A percentile compares a stretch with the other conserved stretches of the same genome.
Evolutionary conservation across 2,797 vertebrate genomes (phyloP).

Genomic region (Sebastes goodei): DNA sequence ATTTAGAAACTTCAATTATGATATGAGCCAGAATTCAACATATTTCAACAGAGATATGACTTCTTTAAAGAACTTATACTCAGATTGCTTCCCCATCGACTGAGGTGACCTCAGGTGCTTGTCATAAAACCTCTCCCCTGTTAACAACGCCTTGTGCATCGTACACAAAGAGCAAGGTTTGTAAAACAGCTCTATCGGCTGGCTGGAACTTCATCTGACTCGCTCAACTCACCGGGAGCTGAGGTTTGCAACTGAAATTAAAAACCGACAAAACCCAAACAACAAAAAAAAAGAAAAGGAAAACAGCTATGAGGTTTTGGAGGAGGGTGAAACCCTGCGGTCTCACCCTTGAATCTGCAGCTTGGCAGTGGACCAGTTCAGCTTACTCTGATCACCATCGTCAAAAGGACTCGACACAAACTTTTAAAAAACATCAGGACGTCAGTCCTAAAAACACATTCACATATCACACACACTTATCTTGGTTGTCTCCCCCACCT

Average conservation of each 20-base stretch:
- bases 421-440: slow-evolving; percentile 86
- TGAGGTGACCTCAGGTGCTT: slow-evolving; percentile 76
- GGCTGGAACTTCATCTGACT: slow-evolving; percentile 66
- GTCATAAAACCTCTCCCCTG: slow-evolving; percentile 66
- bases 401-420: slow-evolving; percentile 83
- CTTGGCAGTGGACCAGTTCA: slow-evolving; percentile 85
- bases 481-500: slow-evolving; percentile 79
- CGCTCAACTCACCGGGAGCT: slow-evolving; percentile 77
- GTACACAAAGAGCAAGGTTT: slow-evolving; percentile 70
- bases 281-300: slow-evolving; percentile 36
- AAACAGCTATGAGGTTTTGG: slow-evolving; percentile 81
- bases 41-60: slow-evolving; percentile 65
- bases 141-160: slow-evolving; percentile 69
- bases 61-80: slow-evolving; percentile 67
- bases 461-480: slow-evolving; percentile 84
- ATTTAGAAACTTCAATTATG: slow-evolving; percentile 80
- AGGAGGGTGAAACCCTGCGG: slow-evolving; percentile 75
- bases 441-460: slow-evolving; percentile 85
- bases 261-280: slow-evolving; percentile 62
- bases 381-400: slow-evolving; percentile 82
- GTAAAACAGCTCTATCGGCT: slow-evolving; percentile 70
- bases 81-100: slow-evolving; percentile 72
- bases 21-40: slow-evolving; percentile 76
- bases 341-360: slow-evolving; percentile 80
- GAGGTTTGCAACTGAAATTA: slow-evolving; percentile 72